Evolutionary conservation across 2,797 vertebrate genomes (phyloP).

Genomic region (Enteromius mattozi): DNA sequence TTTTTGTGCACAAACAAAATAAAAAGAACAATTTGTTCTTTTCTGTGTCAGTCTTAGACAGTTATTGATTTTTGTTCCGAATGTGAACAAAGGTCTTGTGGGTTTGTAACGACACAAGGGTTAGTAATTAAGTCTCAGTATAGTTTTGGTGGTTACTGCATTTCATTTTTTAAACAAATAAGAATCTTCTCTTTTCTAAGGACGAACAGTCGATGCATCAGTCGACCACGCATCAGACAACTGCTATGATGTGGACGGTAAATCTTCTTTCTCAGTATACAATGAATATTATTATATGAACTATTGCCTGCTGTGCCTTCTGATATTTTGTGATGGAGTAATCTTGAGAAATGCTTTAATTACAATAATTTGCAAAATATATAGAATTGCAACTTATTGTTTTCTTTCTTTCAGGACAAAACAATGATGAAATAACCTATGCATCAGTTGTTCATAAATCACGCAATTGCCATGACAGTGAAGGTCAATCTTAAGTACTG

Average conservation of each 20-base stretch:
- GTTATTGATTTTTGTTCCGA: background rate
- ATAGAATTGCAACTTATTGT: background rate
- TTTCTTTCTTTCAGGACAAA: slow-evolving; percentile 2
- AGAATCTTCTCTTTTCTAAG: background rate
- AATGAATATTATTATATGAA: background rate
- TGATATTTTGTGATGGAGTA: background rate
- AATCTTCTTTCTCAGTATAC: background rate
- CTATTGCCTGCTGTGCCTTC: background rate
- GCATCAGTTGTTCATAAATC: background rate
- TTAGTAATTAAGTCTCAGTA: background rate
- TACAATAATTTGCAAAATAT: background rate
- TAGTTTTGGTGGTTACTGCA: background rate
- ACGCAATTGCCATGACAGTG: background rate
- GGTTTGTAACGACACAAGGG: background rate
- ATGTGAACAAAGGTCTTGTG: background rate
- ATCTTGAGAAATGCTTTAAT: background rate
- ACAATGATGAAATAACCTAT: background rate
- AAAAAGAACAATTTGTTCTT: no score
- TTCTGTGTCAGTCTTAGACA: background rate
- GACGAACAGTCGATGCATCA: background rate
- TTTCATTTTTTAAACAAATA: background rate
- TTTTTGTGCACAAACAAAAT: background rate
- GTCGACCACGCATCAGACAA: background rate
- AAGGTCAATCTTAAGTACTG: background rate
- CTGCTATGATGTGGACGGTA: background rate